Conservation (phyloP, 1,140 invertebrate genomes). For the Pantala flavescens region DNA sequence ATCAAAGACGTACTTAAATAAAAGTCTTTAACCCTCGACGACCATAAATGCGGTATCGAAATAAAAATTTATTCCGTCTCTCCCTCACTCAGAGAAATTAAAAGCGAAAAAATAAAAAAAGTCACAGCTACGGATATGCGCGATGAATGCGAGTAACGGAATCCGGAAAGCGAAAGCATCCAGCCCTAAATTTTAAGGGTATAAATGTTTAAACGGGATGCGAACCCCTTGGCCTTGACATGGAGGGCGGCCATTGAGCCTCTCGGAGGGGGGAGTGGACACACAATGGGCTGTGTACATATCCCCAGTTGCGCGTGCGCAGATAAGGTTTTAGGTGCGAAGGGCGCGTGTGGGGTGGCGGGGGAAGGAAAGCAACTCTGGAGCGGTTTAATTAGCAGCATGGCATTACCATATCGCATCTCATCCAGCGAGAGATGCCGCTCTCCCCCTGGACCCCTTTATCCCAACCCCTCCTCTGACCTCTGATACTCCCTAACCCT, state of each 20-base stretch:
- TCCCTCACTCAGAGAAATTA: too few species aligned
- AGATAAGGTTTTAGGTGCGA: background rate
- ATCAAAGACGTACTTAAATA: too few species aligned
- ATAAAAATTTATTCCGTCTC: too few species aligned
- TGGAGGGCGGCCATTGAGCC: background rate
- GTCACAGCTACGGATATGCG: too few species aligned
- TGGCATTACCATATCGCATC: constrained; percentile 21
- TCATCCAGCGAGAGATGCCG: background rate
- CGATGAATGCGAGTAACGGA: too few species aligned
- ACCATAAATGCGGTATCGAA: too few species aligned
- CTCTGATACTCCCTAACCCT: too few species aligned
- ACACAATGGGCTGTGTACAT: background rate
- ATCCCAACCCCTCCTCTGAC: constrained; percentile 16
- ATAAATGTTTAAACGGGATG: too few species aligned
- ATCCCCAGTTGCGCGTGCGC: background rate
- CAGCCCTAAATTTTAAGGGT: too few species aligned
- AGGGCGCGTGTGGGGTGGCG: constrained; percentile 3
- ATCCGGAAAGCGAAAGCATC: too few species aligned
- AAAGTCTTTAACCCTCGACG: too few species aligned
- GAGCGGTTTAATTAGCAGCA: constrained; percentile 20
- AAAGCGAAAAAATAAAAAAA: too few species aligned
- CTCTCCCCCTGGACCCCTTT: constrained; percentile 14
- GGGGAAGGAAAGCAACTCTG: constrained; percentile 1
- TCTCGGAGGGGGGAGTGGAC: background rate
- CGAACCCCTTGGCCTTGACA: background rate